Base-by-base conservation (phyloP, 2,113 vertebrate genomes). In the Trematocara unimaculatum region DNA sequence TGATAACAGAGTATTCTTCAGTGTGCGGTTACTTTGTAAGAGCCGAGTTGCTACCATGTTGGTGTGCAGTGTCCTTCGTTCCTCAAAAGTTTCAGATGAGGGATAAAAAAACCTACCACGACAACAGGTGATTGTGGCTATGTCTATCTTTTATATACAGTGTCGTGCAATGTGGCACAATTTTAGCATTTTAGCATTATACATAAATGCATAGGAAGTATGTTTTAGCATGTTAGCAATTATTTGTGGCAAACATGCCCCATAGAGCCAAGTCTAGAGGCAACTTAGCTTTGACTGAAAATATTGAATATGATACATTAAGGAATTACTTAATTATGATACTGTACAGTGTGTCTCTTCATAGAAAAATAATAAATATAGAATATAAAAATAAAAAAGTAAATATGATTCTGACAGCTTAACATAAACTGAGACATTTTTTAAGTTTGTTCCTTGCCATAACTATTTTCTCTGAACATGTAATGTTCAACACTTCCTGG, bases 401-500 rank as follows among this genome's bases (percentile, higher is more conserved):
- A 47, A 47, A 47, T 72, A 7, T 3, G 4, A 47, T 47, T 47
- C 5, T 11, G 1, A 74, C 67, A 45, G 40, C 38, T 72, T 23
- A 72, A 45, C 20, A 26, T 26, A 26, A 26, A 26, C 26, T 4
- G 26, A 26, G 26, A 26, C 26, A 26, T 26, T 26, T 26, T 26
- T 26, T 26, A 26, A 14, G 70, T 74, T 47, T 49, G 23, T 49
- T 49, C 26, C 23, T 74, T 49, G 15, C 42, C 42, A 5, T 11
- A 29, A 29, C 14, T 49, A 47, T 49, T 7, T 49, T 47, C 42
- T 74, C 6, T 51, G 4, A 77, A 77, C 45, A 31, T 33, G 14
- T 51, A n/a, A 77, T 5, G 15, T 82, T 72, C 64, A 80, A 85
- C 89, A 88, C 14, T 31, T 51, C 31, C 72, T 17, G 5, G 84